Evolutionary conservation across 2,888 invertebrate genomes (phyloP), one percentile per base, ranked within the genome.

Genomic region (Parascotia fuliginaria): DNA sequence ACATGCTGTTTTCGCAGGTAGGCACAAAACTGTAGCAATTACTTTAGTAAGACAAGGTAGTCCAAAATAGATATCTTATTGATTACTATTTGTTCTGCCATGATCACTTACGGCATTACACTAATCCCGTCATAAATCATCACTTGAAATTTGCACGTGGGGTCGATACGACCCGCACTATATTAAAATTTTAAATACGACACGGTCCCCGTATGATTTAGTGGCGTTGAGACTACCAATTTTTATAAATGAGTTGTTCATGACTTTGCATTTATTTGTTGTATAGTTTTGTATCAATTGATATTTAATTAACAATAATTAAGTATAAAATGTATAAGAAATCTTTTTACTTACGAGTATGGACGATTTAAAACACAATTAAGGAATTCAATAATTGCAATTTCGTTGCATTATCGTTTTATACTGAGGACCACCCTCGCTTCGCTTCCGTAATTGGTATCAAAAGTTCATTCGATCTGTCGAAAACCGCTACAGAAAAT

Each of bases 181-280:
- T 76, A 85, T 85, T 83, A 79, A 82, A 82, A 75, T 65, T 73
- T 66, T 50, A 65, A 75, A 85, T 83, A 79, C 74, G 84, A 71
- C 81, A 87, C 84, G 84, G 76, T 69, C 79, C 90, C 89, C 88
- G 86, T 85, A 90, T 89, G 76, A 77, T 75, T 70, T 68, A 58
- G 65, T 80, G 83, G 81, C 77, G 85, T 83, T 84, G 78, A 65
- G 60, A 62, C 59, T 60, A 68, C 70, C 80, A 82, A 89, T 88
- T 82, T 75, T 83, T 83, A 91, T 83, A 79, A 87, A 90, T 80
- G 84, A 80, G 72, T 58, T 15, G 31, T 36, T 43, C 85, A 80
- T 91, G 91, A 91, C 81, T 68, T 54, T 54, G 81, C 89, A 83
- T 77, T 68, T 77, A 73, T 63, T 43, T 39, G 7, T 16, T 28